Evolutionary conservation across 2,797 vertebrate genomes (phyloP).

Genomic region (Tokudaia muenninki): DNA sequence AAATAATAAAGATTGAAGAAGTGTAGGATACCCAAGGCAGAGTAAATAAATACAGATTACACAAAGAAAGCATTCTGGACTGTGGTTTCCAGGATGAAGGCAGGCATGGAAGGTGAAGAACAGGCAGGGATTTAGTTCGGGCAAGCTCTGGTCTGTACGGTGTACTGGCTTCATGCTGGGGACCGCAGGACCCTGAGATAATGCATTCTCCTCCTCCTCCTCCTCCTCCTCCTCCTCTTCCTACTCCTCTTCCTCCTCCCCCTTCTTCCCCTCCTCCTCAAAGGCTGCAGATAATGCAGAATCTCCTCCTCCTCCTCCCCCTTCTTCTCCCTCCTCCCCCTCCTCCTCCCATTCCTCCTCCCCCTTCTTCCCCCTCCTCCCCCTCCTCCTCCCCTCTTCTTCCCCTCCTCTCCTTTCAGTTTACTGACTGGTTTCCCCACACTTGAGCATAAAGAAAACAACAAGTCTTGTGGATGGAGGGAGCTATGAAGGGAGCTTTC

Average conservation of each 20-base stretch:
- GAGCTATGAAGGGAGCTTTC: no score
- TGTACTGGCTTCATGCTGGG: not conserved
- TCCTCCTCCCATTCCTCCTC: no score
- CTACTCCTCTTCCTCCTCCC: no score
- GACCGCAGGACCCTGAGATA: not conserved
- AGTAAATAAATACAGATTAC: not conserved
- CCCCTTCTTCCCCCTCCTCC: accelerated
- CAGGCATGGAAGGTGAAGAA: not conserved
- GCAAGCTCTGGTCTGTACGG: not conserved
- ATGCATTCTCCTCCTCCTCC: not conserved
- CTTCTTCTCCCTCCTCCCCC: no score
- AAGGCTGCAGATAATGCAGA: no score
- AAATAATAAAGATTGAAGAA: not conserved
- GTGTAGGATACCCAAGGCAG: not conserved
- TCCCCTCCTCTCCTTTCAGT: not conserved
- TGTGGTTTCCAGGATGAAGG: not conserved
- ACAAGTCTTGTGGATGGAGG: not conserved
- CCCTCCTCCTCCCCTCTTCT: no score
- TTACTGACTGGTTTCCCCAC: not conserved
- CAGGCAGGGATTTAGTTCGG: not conserved
- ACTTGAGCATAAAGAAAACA: not conserved
- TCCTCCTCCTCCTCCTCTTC: no score
- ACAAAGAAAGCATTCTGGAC: not conserved
- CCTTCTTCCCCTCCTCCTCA: no score
- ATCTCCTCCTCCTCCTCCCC: not conserved